Evolutionary conservation across 2,797 vertebrate species (phyloP).

Genomic region (Xiphorhynchus erythropygius): DNA sequence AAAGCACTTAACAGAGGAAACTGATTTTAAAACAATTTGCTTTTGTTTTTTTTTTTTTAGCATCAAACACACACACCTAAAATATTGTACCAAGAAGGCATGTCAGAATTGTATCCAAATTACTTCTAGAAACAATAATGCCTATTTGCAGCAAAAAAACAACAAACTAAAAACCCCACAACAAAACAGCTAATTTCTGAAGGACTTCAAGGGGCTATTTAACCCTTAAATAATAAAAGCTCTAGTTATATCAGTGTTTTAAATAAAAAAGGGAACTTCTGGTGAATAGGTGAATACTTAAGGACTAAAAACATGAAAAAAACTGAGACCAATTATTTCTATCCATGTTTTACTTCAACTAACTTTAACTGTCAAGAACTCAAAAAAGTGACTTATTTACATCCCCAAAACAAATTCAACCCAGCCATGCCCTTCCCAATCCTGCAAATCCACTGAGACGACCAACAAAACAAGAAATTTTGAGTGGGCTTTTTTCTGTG

Average conservation of each 20-base stretch:
- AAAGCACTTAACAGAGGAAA: neutral
- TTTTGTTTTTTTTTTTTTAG: neutral
- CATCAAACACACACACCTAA: neutral
- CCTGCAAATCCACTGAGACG: neutral
- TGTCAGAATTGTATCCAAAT: neutral
- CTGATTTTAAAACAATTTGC: neutral
- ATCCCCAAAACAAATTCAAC: neutral
- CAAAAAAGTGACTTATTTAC: neutral
- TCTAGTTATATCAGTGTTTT: rapidly evolving
- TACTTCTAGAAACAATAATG: neutral
- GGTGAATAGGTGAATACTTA: neutral
- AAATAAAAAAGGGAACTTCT: neutral
- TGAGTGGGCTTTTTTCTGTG: neutral
- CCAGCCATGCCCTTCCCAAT: neutral
- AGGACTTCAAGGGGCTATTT: neutral
- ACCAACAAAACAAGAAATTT: neutral
- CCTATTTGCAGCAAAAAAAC: neutral
- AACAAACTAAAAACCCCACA: too few species aligned
- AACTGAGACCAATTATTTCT: neutral
- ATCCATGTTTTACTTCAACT: neutral
- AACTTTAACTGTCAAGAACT: neutral
- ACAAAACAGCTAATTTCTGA: neutral
- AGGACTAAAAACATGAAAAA: neutral
- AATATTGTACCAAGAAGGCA: neutral
- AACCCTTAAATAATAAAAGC: neutral